Conservation (phyloP, 2,113 vertebrate species). For the Pollimyrus isidori region DNA sequence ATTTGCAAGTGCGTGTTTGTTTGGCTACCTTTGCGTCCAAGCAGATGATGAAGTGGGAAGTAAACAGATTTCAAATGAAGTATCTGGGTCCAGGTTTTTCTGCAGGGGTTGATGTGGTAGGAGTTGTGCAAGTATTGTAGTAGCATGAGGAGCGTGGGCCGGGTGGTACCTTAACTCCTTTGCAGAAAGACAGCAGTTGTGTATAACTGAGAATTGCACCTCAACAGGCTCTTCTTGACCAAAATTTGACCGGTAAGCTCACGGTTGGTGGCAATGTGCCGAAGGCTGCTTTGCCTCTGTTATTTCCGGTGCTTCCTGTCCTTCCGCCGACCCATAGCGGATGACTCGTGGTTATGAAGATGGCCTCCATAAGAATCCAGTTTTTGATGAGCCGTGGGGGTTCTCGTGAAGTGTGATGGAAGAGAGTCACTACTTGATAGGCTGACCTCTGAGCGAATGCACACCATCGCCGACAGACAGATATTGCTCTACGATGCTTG, state of each 20-base stretch:
- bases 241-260: background rate
- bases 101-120: background rate
- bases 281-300: background rate
- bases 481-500: background rate
- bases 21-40: background rate
- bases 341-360: background rate
- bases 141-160: background rate
- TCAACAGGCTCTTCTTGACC: background rate
- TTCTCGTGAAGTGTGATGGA: background rate
- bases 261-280: background rate
- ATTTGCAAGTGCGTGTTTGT: background rate
- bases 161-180: background rate
- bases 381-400: background rate
- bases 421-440: background rate
- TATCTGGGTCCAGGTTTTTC: background rate
- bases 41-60: background rate
- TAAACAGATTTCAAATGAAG: background rate
- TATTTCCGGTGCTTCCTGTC: background rate
- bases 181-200: background rate
- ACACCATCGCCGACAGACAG: background rate
- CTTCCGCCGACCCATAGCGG: background rate
- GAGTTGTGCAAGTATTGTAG: background rate
- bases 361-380: background rate
- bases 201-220: background rate
- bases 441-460: background rate